Base-by-base conservation (phyloP, 1,140 invertebrate genomes). In the Pissodes strobi region DNA sequence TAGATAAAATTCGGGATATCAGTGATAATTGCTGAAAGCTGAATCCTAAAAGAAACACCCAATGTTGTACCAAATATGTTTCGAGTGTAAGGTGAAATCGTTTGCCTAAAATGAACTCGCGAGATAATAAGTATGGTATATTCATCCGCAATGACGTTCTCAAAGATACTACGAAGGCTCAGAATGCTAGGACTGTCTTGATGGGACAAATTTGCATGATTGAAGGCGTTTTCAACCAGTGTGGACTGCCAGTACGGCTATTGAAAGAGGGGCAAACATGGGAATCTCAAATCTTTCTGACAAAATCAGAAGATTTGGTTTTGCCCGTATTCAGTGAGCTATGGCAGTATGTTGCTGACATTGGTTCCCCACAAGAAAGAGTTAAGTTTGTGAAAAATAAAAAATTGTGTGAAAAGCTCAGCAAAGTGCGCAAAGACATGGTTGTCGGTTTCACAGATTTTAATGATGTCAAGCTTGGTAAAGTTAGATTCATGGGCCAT, bases 401-500 rank as follows among this genome's bases (percentile, higher is more conserved):
- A 49, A 48, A 71, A 3, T 68, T 81, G 38, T 84, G 80, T 53
- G 71, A 80, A 18, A 77, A 79, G 59, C 67, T 84, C 12, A 53
- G 68, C n/a, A 66, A 70, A 34, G 61, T 81, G 17, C 69, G 69
- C 53, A 64, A 67, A 5, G 75, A 78, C 48, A 68, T 70, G 43
- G 64, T 75, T 51, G 72, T 82, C 4, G 74, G 72, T 23, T 77
- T 80, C 43, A 66, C 62, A 19, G 72, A 71, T 49, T 65, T 61
- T 18, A 70, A 72, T 59, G 78, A 69, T 64, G 71, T 79, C 51
- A 74, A 60, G 62, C 69, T 76, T 56, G 79, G 75, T 19, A 76
- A 74, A 52, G 77, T 85, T 56, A 83, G 79, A 69, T 85, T 79
- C 66, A 82, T 84, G 51, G 84, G 84, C 23, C 72, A 73, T 60